A percentile compares a stretch with the other conserved stretches of the same genome.
These are phyloP conservation scores for Orchestes rusci DNA, from an alignment of 2,888 invertebrate species.

Conservation along the genomic window DNA sequence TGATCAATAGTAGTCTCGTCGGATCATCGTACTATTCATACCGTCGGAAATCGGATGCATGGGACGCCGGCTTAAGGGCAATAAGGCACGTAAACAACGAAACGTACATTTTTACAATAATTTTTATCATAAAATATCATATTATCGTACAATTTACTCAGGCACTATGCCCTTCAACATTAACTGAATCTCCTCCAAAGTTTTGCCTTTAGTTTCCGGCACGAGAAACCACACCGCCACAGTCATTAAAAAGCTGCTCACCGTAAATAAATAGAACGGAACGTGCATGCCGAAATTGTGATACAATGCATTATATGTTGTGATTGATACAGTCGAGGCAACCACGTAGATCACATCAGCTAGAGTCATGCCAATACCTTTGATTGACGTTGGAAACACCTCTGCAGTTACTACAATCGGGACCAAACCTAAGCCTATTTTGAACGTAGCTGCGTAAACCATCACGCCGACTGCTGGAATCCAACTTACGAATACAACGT, in stretches of 20 bases:
- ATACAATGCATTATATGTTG: conserved; percentile 35
- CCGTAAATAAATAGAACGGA: conserved; percentile 38
- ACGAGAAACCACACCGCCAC: conserved; percentile 27
- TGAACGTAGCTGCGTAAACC: conserved; percentile 39
- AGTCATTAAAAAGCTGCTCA: conserved; percentile 10
- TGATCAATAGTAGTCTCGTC: too few species aligned
- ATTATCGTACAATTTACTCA: too few species aligned
- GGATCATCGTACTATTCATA: too few species aligned
- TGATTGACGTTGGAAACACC: conserved; percentile 41
- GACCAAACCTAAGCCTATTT: conserved; percentile 40
- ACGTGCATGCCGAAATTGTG: conserved; percentile 34
- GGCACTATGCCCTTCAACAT: too few species aligned
- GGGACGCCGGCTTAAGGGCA: too few species aligned
- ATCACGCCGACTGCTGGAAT: conserved; percentile 39
- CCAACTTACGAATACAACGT: conserved; percentile 37
- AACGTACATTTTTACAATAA: too few species aligned
- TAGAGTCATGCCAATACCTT: conserved; percentile 41
- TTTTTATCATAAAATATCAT: too few species aligned
- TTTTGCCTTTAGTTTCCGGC: conserved; percentile 37
- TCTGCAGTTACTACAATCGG: conserved; percentile 42
- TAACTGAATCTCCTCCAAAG: too few species aligned
- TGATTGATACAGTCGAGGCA: conserved; percentile 36
- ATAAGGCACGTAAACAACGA: too few species aligned
- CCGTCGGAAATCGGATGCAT: too few species aligned
- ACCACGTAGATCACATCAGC: conserved; percentile 39